These are phyloP conservation scores for Acipenser transmontanus DNA, from an alignment of 2,797 vertebrate genomes.

Conservation along the genomic window DNA sequence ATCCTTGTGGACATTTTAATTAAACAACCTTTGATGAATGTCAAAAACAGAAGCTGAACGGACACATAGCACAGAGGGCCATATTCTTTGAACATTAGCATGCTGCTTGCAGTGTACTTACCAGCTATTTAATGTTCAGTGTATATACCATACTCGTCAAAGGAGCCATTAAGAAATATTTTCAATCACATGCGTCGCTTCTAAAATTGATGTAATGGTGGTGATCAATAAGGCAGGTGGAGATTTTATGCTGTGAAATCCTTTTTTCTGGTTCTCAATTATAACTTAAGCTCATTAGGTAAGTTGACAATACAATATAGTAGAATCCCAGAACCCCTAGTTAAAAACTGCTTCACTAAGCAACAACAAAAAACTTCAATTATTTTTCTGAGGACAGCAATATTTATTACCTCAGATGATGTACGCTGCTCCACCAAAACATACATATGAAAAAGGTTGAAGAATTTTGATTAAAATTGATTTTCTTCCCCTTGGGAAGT, in stretches of 20 bases:
- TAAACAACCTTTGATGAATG: too few relatives aligned
- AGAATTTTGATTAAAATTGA: constrained; percentile 97
- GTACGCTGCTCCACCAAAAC: constrained; percentile 66
- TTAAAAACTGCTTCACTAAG: constrained; percentile 56
- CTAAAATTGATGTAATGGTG: constrained; percentile 36
- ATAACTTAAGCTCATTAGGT: constrained; percentile 58
- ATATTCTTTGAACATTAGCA: too few relatives aligned
- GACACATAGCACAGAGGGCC: too few relatives aligned
- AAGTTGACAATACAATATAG: constrained; percentile 59
- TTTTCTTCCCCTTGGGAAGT: constrained; percentile 87
- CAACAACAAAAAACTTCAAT: constrained; percentile 58
- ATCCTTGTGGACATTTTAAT: too few relatives aligned
- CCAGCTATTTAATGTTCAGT: too few relatives aligned
- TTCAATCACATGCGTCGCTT: constrained; percentile 23
- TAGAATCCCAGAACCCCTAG: constrained; percentile 39
- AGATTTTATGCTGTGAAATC: constrained; percentile 20
- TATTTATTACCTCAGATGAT: constrained; percentile 80
- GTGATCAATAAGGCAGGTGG: constrained; percentile 29
- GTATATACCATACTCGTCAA: too few relatives aligned
- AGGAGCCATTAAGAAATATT: constrained; percentile 11
- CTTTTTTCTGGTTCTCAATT: constrained; percentile 47
- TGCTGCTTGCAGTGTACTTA: too few relatives aligned
- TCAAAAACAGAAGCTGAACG: too few relatives aligned
- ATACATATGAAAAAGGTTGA: constrained; percentile 76
- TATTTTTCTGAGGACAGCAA: constrained; percentile 51